Base-by-base conservation (phyloP, 2,113 vertebrate genomes). In the Rhea americana region DNA sequence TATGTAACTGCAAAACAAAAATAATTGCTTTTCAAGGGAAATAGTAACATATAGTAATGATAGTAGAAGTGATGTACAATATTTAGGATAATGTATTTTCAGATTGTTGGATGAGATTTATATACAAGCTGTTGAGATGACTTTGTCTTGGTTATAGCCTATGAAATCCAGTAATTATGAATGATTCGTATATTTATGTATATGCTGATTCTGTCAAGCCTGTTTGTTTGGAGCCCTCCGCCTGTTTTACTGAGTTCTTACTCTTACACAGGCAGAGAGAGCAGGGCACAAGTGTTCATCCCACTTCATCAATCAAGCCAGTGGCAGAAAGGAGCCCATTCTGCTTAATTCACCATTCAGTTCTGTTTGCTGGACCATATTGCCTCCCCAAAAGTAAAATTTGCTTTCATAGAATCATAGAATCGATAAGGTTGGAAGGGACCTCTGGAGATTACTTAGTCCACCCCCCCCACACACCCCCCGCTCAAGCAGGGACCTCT, bases 261-360 rank as follows among this genome's bases (percentile, higher is more conserved):
- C 1, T 0, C 4, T 1, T 47, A 9, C 0, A 1, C 9, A 26
- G 30, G 12, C 62, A 47, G 59, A 50, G 75, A 85, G 18, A 35
- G 25, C 59, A 72, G 79, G 43, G 28, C 75, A 43, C 67, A 45
- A 71, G 68, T 71, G 85, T 80, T 85, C 32, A 11, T 70, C 77
- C 55, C 25, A 26, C 19, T 41, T 86, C 47, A 22, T 55, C 56
- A 14, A 3, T 41, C 47, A 48, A 22, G 21, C 51, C 55, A 25
- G 51, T 16, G 89, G 59, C 75, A 87, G 71, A 51, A 85, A 19
- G 53, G 53, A 78, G 17, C 45, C 30, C 13, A n/a, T 11, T 2
- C 26, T 53, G 19, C 25, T 58, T 19, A 28, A 66, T 87, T 85
- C 59, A 41, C 45, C 47, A 2, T 59, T 50, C n/a, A 32, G 11